Conservation (phyloP, 2,113 vertebrate genomes). For the Taxidea taxus region DNA sequence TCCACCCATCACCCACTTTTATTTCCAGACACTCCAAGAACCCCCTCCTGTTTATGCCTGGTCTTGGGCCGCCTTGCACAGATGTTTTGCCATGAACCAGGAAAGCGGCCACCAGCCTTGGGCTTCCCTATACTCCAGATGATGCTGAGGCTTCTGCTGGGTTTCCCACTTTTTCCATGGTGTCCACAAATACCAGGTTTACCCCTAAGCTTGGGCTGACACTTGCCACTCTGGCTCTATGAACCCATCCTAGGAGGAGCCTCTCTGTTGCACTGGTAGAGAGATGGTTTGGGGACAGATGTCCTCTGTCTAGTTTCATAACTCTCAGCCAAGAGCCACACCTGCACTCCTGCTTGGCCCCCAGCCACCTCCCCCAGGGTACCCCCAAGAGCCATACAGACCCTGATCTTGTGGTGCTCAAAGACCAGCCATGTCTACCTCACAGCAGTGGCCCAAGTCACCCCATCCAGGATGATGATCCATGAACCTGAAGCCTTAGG, state of each 20-base stretch:
- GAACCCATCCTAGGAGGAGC: background rate
- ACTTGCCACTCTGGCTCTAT: background rate
- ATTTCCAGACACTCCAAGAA: background rate
- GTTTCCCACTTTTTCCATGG: background rate
- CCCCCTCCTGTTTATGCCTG: background rate
- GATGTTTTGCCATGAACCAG: background rate
- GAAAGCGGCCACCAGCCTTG: background rate
- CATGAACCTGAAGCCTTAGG: background rate
- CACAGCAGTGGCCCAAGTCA: no score
- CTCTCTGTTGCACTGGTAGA: background rate
- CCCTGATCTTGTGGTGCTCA: fast-evolving
- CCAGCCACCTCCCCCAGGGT: background rate
- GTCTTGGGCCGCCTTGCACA: background rate
- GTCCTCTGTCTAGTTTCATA: background rate
- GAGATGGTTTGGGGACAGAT: background rate
- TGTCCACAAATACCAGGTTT: background rate
- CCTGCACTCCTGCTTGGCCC: background rate
- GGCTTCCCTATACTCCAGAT: fast-evolving
- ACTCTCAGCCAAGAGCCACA: background rate
- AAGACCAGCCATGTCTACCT: background rate
- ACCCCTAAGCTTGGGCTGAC: background rate
- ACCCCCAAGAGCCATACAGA: background rate
- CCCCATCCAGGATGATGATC: background rate
- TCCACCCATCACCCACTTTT: background rate
- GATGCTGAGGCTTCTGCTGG: background rate